Percentiles rank a stretch among this genome's conserved stretches.
phyloP scores from a whole-genome alignment of 2,113 vertebrate species.

The Amphiprion ocellaris region DNA sequence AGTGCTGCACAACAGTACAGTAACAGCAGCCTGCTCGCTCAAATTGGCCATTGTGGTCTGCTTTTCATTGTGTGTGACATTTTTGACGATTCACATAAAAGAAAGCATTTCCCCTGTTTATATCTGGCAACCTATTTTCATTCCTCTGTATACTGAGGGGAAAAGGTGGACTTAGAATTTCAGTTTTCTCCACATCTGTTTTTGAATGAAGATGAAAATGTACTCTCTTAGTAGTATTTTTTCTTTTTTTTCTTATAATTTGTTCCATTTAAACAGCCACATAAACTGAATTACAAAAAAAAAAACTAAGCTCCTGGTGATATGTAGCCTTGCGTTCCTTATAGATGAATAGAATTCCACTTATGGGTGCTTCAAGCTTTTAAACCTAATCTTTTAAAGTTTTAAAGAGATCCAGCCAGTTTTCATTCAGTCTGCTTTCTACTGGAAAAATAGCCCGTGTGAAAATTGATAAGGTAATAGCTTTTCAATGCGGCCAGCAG shows the following conservation, averaged over 20 bases:
- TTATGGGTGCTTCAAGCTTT: neutral
- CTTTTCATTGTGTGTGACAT: neutral
- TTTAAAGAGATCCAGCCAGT: no score
- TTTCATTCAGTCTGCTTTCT: no score
- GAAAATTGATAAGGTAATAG: neutral
- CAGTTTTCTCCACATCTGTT: neutral
- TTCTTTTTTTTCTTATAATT: neutral
- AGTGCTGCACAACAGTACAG: conserved; percentile 59
- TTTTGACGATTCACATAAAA: conserved; percentile 6
- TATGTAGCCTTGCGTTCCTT: neutral
- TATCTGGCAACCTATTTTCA: conserved; percentile 8
- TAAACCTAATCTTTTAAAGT: neutral
- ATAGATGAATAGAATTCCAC: neutral
- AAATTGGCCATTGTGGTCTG: conserved; percentile 18
- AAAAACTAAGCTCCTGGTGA: no score
- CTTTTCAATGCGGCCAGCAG: no score
- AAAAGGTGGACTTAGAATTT: neutral
- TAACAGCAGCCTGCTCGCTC: conserved; percentile 33
- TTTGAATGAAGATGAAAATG: neutral
- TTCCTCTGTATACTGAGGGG: neutral
- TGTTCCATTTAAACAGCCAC: neutral
- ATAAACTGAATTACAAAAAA: neutral
- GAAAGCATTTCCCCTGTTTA: conserved; percentile 1
- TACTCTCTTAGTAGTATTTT: neutral
- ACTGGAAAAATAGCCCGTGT: neutral